Conservation (phyloP, 1,140 invertebrate genomes). For the Heliconius eleuchia region DNA sequence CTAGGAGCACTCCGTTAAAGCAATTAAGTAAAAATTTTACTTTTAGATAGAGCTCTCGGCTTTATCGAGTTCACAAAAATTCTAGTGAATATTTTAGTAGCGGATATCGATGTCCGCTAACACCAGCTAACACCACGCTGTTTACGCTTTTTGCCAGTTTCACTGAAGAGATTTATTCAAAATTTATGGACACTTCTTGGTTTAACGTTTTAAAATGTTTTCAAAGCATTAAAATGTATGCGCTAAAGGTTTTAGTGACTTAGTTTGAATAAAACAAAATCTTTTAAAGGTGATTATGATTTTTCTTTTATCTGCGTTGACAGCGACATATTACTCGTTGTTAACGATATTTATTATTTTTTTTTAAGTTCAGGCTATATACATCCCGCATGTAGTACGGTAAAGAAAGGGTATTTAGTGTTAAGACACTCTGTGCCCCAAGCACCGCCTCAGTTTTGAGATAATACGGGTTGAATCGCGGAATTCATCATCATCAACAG, state of each 20-base stretch:
- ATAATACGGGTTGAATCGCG: no score
- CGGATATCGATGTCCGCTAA: conserved; percentile 7
- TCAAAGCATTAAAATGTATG: neutral
- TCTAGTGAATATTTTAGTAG: conserved; percentile 2
- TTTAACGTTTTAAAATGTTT: conserved; percentile 10
- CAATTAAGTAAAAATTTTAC: conserved; percentile 7
- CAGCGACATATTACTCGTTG: no score
- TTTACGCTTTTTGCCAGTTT: conserved; percentile 14
- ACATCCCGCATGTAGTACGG: no score
- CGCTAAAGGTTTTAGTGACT: neutral
- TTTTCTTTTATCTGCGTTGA: no score
- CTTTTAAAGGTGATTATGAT: no score
- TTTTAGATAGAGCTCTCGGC: neutral
- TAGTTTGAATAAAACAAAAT: neutral
- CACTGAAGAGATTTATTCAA: conserved; percentile 5
- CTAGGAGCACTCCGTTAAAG: conserved; percentile 8
- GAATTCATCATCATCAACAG: no score
- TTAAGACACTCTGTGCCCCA: no score
- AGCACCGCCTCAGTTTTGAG: no score
- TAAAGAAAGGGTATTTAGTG: neutral
- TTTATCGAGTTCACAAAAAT: conserved; percentile 5
- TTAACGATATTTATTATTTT: no score
- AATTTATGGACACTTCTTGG: conserved; percentile 13
- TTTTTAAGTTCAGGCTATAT: no score
- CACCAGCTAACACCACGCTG: conserved; percentile 5